These are phyloP conservation scores for Galaxias olidus DNA, from an alignment of 2,797 vertebrate species.

Conservation along the genomic window DNA sequence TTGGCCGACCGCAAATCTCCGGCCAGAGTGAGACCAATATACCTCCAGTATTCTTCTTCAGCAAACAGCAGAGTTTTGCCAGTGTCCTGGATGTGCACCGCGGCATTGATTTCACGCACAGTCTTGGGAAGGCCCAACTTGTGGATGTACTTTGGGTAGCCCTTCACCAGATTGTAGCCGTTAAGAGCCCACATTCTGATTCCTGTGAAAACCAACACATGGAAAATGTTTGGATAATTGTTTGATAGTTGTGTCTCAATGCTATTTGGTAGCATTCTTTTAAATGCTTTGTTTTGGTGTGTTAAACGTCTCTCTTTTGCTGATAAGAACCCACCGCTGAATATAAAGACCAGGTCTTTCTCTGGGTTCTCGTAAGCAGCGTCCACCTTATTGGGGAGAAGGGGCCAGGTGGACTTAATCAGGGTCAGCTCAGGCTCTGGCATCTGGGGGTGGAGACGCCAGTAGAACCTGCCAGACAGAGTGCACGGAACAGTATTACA, in stretches of 20 bases:
- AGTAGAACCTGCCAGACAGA: constrained; percentile 84
- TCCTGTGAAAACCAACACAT: constrained; percentile 69
- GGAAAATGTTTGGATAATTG: neutral
- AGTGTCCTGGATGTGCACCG: constrained; percentile 80
- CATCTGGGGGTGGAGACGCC: constrained; percentile 92
- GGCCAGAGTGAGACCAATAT: neutral
- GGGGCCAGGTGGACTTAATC: constrained; percentile 91
- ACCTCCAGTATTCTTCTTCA: constrained; percentile 94
- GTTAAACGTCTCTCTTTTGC: too few relatives aligned
- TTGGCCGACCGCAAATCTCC: too few relatives aligned
- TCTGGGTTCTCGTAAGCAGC: constrained; percentile 90
- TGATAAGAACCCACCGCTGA: constrained; percentile 67
- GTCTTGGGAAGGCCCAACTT: constrained; percentile 89
- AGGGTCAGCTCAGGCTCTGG: constrained; percentile 81
- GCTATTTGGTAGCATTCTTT: neutral
- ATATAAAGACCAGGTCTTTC: constrained; percentile 78
- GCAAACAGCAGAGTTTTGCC: constrained; percentile 90
- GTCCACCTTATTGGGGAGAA: constrained; percentile 87
- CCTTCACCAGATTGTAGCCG: constrained; percentile 86
- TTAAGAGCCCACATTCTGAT: constrained; percentile 93
- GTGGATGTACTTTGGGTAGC: constrained; percentile 92
- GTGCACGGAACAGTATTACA: neutral
- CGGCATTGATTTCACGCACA: constrained; percentile 85
- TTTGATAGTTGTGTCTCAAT: neutral
- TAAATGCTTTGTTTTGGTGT: too few relatives aligned